A percentile compares a stretch with the other conserved stretches of the same genome.
Evolutionary conservation across 2,797 vertebrate species (phyloP).

Genomic region (Petrocephalus schoutedeni): DNA sequence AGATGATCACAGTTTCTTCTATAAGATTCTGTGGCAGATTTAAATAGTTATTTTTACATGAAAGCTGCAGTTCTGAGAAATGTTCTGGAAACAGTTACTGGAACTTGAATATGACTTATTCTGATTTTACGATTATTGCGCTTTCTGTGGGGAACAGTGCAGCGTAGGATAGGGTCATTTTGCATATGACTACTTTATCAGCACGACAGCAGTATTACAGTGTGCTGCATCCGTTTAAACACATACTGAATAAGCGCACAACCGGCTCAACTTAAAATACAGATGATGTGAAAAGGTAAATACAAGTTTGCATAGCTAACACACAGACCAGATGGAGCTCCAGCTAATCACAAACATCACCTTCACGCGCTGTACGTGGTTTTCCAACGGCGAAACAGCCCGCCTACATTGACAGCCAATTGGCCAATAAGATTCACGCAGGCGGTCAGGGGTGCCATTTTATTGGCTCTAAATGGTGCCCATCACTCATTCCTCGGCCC

Average conservation of each 20-base stretch:
- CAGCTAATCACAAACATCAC: background rate
- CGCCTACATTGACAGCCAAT: background rate
- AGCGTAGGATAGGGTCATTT: background rate
- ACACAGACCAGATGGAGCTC: background rate
- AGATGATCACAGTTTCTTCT: background rate
- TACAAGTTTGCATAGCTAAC: background rate
- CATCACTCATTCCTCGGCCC: background rate
- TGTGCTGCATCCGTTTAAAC: background rate
- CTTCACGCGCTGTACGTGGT: background rate
- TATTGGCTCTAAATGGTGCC: background rate
- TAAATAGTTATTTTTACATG: background rate
- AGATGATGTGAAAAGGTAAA: background rate
- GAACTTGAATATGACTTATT: background rate
- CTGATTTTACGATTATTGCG: background rate
- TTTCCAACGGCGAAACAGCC: background rate
- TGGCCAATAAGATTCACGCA: constrained; percentile 19
- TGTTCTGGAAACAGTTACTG: background rate
- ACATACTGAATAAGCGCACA: background rate
- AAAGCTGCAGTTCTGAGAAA: background rate
- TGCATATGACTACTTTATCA: background rate
- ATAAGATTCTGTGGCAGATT: background rate
- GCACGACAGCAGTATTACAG: background rate
- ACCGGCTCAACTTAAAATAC: background rate
- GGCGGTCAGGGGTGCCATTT: background rate
- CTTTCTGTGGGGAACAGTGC: background rate